Base-by-base conservation (phyloP, 2,888 invertebrate genomes). In the Malthinus seriepunctatus region DNA sequence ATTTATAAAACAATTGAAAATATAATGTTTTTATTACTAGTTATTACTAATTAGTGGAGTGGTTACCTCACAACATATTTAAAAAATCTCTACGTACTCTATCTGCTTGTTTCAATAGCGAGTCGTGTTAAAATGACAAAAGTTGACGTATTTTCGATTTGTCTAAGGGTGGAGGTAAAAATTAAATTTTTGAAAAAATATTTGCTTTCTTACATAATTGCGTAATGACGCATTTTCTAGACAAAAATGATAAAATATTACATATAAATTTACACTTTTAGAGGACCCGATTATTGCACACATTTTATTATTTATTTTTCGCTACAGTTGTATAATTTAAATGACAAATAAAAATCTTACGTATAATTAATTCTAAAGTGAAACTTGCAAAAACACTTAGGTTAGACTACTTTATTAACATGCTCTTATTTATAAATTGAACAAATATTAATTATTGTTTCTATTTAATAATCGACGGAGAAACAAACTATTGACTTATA, bases 251-350 rank as follows among this genome's bases (percentile, higher is more conserved):
- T 32, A 11, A 54, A 10, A 32, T 39, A 48, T 48, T 32, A 58
- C 50, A 55, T 54, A 23, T 45, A 34, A 56, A 61, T 67, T 64
- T 60, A 48, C 60, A 59, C 63, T 49, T 64, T 63, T 62, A 48
- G 56, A 62, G 60, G 59, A 56, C 60, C 60, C 47, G 57, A 59
- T 62, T 60, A 52, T 61, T 58, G 55, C 53, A 53, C 46, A 54
- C 51, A 55, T 56, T 52, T 59, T 23, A 23, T 51, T 60, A 56
- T 56, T 58, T 59, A 46, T 45, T 60, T 54, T 60, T 60, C 56
- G 49, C 63, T 32, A 33, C 12, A 33, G 31, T 33, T 32, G 32
- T 35, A 49, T 57, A 60, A 63, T 54, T 51, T 38, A 34, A 46
- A 61, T 51, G 34, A 55, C 50, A 54, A 63, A 63, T 37, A 56